phyloP scores from a whole-genome alignment of 1,140 invertebrate species.

The Laodelphax striatellus region DNA sequence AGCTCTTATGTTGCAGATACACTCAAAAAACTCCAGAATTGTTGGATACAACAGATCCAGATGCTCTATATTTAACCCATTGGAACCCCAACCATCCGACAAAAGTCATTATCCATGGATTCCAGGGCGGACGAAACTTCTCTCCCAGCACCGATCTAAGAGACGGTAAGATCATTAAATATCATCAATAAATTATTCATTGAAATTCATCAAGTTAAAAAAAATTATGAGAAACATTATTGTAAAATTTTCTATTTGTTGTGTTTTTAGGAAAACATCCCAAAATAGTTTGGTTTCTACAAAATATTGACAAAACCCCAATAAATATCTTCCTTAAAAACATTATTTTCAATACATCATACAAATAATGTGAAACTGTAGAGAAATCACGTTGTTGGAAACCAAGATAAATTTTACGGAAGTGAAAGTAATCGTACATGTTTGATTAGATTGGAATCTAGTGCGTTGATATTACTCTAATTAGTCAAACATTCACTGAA shows the following conservation, averaged over 20 bases:
- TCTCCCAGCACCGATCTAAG: conserved; percentile 71
- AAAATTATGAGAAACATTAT: background rate
- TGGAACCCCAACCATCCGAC: conserved; percentile 63
- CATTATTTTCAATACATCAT: too few relatives aligned
- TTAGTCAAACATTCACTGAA: too few relatives aligned
- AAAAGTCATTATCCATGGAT: conserved; percentile 73
- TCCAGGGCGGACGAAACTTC: conserved; percentile 62
- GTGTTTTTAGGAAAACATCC: too few relatives aligned
- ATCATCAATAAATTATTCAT: background rate
- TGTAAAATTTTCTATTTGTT: too few relatives aligned
- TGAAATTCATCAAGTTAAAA: background rate
- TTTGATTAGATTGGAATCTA: background rate
- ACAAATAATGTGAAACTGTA: too few relatives aligned
- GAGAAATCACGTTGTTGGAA: too few relatives aligned
- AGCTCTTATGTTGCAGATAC: conserved; percentile 39
- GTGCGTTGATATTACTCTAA: too few relatives aligned
- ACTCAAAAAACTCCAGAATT: conserved; percentile 61
- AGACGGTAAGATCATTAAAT: conserved; percentile 36
- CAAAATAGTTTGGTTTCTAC: too few relatives aligned
- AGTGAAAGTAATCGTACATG: background rate
- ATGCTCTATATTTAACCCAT: conserved; percentile 53
- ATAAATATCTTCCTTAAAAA: too few relatives aligned
- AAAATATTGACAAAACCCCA: too few relatives aligned
- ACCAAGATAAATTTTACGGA: background rate
- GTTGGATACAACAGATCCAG: conserved; percentile 51